A percentile compares a stretch with the other conserved stretches of the same genome.
Evolutionary conservation across 2,113 vertebrate species (phyloP).

Genomic region (Charadrius vociferus): DNA sequence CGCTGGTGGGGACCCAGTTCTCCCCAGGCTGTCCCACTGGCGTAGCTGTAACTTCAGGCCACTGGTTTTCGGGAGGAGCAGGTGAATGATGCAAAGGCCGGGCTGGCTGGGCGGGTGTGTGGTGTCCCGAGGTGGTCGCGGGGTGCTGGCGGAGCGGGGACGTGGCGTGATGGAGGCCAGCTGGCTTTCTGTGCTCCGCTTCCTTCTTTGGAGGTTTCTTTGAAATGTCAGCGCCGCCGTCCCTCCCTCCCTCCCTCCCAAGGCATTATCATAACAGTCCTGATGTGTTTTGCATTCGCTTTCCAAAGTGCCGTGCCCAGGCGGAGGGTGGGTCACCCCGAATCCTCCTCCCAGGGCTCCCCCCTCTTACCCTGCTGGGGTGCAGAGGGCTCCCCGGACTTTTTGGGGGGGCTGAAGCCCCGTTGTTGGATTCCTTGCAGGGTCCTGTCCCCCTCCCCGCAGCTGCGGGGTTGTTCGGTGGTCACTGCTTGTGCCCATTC

Average conservation of each 20-base stretch:
- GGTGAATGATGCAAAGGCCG: neutral
- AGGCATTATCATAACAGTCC: neutral
- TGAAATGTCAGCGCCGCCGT: neutral
- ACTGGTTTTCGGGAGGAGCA: neutral
- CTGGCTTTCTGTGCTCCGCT: neutral
- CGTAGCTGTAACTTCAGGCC: neutral
- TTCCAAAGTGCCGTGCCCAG: neutral
- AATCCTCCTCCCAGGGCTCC: neutral
- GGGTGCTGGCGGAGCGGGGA: neutral
- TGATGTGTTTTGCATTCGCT: neutral
- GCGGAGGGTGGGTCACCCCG: neutral
- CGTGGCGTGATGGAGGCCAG: neutral
- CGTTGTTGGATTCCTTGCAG: neutral
- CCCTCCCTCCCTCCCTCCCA: neutral
- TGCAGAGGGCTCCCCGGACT: neutral
- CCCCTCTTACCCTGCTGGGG: neutral
- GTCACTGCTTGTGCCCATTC: neutral
- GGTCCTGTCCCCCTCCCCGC: neutral
- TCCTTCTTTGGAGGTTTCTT: conserved; percentile 68
- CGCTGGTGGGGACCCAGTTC: neutral
- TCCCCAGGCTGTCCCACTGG: neutral
- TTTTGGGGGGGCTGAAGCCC: neutral
- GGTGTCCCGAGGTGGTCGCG: neutral
- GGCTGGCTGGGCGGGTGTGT: too few relatives aligned
- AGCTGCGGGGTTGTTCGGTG: neutral